Conservation (phyloP, 1,140 invertebrate genomes). For the Lithobius niger region DNA sequence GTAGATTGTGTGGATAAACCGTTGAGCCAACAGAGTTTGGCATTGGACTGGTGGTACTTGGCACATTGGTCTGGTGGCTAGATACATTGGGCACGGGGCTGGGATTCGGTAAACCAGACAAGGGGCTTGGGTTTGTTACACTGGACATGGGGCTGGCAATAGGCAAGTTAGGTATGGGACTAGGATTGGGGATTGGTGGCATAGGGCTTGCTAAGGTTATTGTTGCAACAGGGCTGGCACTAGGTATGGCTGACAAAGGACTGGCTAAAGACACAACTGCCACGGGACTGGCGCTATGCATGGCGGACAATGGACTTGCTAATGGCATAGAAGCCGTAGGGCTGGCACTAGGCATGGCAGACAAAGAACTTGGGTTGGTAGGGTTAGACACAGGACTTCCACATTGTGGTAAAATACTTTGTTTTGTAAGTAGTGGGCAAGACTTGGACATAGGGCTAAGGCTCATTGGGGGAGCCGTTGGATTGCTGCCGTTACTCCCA, state of each 20-base stretch:
- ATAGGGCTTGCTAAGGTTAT: neutral
- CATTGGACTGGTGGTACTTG: neutral
- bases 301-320: neutral
- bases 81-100: neutral
- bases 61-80: neutral
- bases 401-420: no score
- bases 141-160: slow-evolving; percentile 4
- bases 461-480: neutral
- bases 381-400: neutral
- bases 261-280: neutral
- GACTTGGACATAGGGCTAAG: neutral
- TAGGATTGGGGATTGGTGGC: neutral
- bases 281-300: neutral
- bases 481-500: neutral
- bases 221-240: neutral
- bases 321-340: no score
- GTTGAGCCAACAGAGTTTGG: no score
- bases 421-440: neutral
- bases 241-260: neutral
- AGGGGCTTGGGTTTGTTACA: neutral
- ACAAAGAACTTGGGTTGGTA: neutral
- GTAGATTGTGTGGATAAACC: neutral
- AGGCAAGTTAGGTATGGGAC: slow-evolving; percentile 3
- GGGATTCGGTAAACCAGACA: neutral
- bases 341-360: neutral